Base-by-base conservation (phyloP, 2,797 vertebrate species). In the Steatocranus sp. region DNA sequence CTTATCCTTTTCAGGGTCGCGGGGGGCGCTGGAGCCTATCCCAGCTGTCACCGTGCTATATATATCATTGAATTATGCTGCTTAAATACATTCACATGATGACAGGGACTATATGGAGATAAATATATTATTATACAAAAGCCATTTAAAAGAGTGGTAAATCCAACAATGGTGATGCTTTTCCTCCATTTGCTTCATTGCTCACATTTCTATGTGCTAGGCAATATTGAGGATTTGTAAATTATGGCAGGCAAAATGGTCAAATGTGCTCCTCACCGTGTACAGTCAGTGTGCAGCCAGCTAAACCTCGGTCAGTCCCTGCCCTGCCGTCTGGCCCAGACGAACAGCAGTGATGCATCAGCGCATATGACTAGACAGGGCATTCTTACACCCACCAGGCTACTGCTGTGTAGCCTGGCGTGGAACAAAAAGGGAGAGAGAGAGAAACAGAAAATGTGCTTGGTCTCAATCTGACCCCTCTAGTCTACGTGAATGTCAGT, bases 291-390 rank as follows among this genome's bases (percentile, higher is more conserved):
- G 76, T 63, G 70, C 34, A 56, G 49, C 75, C 80, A 86, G 79
- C 58, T 63, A 61, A 77, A 36, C 43, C 78, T 32, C 2, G 5
- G 75, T 86, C 77, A 78, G 77, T 66, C 82, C 43, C 76, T 18
- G 23, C 43, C n/a, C 80, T 78, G 56, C 58, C 78, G 82, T 11
- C 34, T 56, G 63, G 85, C 78, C 75, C 18, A n/a, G 56, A 43
- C 4, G 17, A 82, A 80, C 53, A 82, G 80, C 83, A 50, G 43
- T 36, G 66, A 87, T 54, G 75, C 86, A 89, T 89, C 58, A 82
- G 78, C 23, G 61, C 84, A 77, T 83, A 83, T 79, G 83, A 88
- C 76, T 84, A 85, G 88, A 80, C 81, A 18, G 43, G 78, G 74
- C 61, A 4, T 58, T 78, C 73, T 50, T 32, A 20, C 32, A 49